Percentiles rank a stretch among this genome's conserved stretches.
Conservation (phyloP, 2,888 invertebrate genomes). For the Nezara viridula region DNA sequence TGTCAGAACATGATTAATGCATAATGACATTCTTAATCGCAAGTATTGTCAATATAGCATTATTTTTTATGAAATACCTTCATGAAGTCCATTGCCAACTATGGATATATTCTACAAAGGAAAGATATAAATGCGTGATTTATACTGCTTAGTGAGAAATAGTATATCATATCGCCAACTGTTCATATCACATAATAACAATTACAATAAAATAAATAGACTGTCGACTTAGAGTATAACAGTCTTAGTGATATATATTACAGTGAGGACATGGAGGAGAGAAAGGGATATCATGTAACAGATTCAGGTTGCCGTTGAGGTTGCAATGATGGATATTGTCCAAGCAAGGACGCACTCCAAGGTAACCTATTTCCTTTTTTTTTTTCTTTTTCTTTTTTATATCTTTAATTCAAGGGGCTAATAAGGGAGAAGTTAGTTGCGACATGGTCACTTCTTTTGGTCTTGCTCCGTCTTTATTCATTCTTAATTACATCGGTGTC, state of each 20-base stretch:
- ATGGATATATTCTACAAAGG: neutral
- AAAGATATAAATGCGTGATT: neutral
- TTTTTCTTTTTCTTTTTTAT: neutral
- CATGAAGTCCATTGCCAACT: neutral
- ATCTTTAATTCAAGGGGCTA: slow-evolving; percentile 15
- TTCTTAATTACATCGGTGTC: neutral
- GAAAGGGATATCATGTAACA: slow-evolving; percentile 20
- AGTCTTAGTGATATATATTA: neutral
- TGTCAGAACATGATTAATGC: no score
- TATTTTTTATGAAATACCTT: neutral
- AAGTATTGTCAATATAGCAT: no score
- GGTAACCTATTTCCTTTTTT: slow-evolving; percentile 35
- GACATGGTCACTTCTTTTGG: slow-evolving; percentile 43
- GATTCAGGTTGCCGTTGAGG: slow-evolving; percentile 42
- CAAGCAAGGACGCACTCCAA: slow-evolving; percentile 45
- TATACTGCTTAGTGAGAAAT: neutral
- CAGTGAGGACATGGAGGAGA: neutral
- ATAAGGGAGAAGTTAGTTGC: slow-evolving; percentile 33
- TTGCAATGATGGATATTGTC: slow-evolving; percentile 47
- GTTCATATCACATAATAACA: neutral
- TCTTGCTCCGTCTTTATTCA: neutral
- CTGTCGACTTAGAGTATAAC: neutral
- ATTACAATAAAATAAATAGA: neutral
- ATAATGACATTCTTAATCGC: no score
- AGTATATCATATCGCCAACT: neutral